Conservation (phyloP, 1,140 invertebrate species). For the Psix sp. region DNA sequence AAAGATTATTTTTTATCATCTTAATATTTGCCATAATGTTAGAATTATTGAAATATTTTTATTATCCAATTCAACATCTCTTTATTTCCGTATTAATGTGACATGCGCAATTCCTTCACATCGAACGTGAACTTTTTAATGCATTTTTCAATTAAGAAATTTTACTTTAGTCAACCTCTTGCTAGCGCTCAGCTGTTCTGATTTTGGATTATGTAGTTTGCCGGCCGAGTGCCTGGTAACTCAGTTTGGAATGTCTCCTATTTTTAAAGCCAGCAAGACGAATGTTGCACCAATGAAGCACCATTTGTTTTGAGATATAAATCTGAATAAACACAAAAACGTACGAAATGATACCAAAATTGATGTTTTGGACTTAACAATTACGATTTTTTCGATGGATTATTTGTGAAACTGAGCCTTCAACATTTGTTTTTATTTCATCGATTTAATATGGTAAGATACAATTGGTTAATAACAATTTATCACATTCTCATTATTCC, state of each 20-base stretch:
- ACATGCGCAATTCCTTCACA: too few species aligned
- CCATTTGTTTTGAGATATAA: slow-evolving; percentile 21
- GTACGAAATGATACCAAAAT: slow-evolving; percentile 37
- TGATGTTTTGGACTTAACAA: slow-evolving; percentile 12
- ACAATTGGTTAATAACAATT: slow-evolving; percentile 6
- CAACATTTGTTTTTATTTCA: slow-evolving; percentile 23
- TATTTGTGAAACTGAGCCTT: slow-evolving; percentile 14
- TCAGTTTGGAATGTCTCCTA: slow-evolving; percentile 63
- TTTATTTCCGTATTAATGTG: too few species aligned
- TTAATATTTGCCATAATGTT: too few species aligned
- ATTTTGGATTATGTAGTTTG: slow-evolving; percentile 33
- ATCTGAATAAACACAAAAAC: slow-evolving; percentile 21
- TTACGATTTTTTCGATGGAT: slow-evolving; percentile 13
- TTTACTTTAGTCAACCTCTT: too few species aligned
- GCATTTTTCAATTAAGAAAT: too few species aligned
- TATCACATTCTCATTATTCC: too few species aligned
- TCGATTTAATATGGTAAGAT: slow-evolving; percentile 39
- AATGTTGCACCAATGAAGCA: slow-evolving; percentile 47
- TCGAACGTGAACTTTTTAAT: too few species aligned
- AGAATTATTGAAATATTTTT: too few species aligned
- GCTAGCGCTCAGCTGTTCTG: too few species aligned
- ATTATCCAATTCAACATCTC: too few species aligned
- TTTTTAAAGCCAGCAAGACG: slow-evolving; percentile 60
- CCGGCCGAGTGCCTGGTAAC: slow-evolving; percentile 54
- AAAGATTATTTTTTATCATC: too few species aligned